phyloP scores from a whole-genome alignment of 2,797 vertebrate species.

The Melopsittacus undulatus region DNA sequence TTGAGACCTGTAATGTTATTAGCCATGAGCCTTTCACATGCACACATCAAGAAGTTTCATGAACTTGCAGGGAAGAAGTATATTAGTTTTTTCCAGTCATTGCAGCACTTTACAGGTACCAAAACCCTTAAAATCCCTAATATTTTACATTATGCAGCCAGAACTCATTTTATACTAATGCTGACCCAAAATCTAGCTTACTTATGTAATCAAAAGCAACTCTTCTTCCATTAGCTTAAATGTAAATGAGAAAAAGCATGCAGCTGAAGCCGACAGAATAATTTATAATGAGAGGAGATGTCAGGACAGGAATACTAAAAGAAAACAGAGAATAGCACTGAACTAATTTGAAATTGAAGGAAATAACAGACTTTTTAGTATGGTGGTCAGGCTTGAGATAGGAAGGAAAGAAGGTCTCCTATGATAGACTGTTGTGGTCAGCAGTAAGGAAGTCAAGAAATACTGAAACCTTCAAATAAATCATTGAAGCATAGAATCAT shows the following conservation, averaged over 20 bases:
- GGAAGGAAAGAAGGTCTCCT: not conserved
- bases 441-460: not conserved
- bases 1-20: not conserved
- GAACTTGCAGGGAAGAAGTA: not conserved
- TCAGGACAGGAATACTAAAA: not conserved
- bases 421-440: not conserved
- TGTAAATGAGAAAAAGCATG: conserved; percentile 60
- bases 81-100: not conserved
- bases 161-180: conserved; percentile 18
- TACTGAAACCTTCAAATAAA: not conserved
- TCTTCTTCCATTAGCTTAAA: conserved; percentile 59
- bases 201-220: conserved; percentile 46
- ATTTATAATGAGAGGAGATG: conserved; percentile 53
- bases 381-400: not conserved
- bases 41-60: not conserved
- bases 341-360: not conserved
- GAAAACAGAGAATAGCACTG: not conserved
- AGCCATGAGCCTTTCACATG: not conserved
- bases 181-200: conserved; percentile 15
- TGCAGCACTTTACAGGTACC: not conserved
- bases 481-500: not conserved
- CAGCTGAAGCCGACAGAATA: conserved; percentile 42
- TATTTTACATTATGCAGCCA: conserved; percentile 21
- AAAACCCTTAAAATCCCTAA: not conserved
- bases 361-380: not conserved